These are phyloP conservation scores for Morus bassanus DNA, from an alignment of 2,797 vertebrate species.

Conservation along the genomic window DNA sequence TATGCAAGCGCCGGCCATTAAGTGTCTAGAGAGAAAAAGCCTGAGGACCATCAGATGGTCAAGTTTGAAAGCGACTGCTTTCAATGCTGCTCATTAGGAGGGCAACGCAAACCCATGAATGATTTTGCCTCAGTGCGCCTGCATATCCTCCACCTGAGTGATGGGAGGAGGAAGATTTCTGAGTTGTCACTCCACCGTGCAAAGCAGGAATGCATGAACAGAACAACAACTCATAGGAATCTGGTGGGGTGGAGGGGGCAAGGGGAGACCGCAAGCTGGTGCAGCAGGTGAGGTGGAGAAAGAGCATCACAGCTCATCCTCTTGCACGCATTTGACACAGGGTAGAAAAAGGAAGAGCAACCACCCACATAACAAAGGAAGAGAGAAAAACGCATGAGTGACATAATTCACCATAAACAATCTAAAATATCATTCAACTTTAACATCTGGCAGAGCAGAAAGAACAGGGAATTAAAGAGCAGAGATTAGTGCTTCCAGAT, in stretches of 20 bases:
- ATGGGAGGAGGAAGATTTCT: not conserved
- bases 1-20: not conserved
- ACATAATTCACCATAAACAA: not conserved
- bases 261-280: not conserved
- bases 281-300: not conserved
- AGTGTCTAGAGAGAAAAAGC: not conserved
- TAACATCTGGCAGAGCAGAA: not conserved
- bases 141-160: not conserved
- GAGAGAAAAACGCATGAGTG: not conserved
- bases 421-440: not conserved
- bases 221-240: not conserved
- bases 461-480: not conserved
- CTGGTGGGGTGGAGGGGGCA: no score
- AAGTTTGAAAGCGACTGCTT: not conserved
- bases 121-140: no score
- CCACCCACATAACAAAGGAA: not conserved
- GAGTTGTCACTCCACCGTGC: not conserved
- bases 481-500: not conserved
- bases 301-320: not conserved
- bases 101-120: not conserved
- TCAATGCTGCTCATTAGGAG: not conserved
- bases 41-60: not conserved
- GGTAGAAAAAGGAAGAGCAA: not conserved
- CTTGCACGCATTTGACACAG: not conserved
- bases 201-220: not conserved